phyloP scores from a whole-genome alignment of 2,888 invertebrate species.

The Eretmocerus hayati region DNA sequence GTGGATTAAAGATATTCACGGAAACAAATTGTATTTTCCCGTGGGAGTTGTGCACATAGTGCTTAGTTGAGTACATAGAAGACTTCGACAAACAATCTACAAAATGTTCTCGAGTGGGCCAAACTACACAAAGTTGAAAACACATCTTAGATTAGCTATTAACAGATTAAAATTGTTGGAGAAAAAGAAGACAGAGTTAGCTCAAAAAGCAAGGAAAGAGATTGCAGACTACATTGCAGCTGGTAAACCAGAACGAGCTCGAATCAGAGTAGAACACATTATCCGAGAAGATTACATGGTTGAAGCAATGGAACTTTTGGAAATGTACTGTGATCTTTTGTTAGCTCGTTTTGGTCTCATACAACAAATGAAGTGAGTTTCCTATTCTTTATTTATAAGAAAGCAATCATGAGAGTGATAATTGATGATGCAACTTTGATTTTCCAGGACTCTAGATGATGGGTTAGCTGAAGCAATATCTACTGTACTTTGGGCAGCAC shows the following conservation, averaged over 20 bases:
- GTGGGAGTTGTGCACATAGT: too few species aligned
- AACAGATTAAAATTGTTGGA: slow-evolving; percentile 91
- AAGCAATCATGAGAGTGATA: not conserved
- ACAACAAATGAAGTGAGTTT: slow-evolving; percentile 84
- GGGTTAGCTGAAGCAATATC: slow-evolving; percentile 94
- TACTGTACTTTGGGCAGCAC: slow-evolving; percentile 95
- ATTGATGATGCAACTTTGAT: not conserved
- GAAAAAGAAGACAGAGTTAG: slow-evolving; percentile 95
- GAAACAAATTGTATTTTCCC: too few species aligned
- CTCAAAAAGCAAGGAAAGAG: slow-evolving; percentile 92
- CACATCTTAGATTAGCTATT: slow-evolving; percentile 85
- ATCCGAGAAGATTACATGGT: slow-evolving; percentile 98
- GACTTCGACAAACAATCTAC: not conserved
- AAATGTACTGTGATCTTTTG: slow-evolving; percentile 98
- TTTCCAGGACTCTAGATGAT: slow-evolving; percentile 68
- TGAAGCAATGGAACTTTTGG: slow-evolving; percentile 97
- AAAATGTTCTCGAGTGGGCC: slow-evolving; percentile 85
- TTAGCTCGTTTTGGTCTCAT: slow-evolving; percentile 94
- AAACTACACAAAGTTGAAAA: slow-evolving; percentile 94
- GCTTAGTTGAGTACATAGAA: not conserved
- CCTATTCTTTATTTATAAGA: not conserved
- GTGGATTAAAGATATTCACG: too few species aligned
- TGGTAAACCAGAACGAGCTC: slow-evolving; percentile 82
- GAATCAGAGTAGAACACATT: slow-evolving; percentile 97
- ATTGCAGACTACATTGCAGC: slow-evolving; percentile 91